phyloP scores from a whole-genome alignment of 2,888 invertebrate genomes.

The Noctuana brunneofusca region DNA sequence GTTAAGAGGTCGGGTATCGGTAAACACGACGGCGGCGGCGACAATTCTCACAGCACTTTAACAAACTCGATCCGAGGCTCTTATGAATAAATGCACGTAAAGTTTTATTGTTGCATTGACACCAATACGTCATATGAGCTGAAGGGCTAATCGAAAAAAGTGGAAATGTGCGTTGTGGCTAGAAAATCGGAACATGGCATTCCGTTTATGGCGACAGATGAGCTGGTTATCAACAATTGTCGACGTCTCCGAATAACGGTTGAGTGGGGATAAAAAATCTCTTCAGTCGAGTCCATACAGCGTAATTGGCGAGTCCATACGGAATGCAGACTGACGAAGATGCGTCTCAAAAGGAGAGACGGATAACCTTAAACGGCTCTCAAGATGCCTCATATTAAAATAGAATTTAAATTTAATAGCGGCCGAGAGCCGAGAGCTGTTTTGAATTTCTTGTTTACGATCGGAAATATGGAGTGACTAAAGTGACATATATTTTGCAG shows the following conservation, averaged over 20 bases:
- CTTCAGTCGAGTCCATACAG: slow-evolving; percentile 61
- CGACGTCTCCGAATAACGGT: slow-evolving; percentile 75
- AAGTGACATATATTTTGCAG: slow-evolving; percentile 3
- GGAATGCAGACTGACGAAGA: slow-evolving; percentile 73
- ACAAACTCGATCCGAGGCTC: slow-evolving; percentile 49
- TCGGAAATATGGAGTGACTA: slow-evolving; percentile 1
- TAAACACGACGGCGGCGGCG: slow-evolving; percentile 52
- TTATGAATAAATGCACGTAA: slow-evolving; percentile 69
- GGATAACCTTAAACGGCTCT: slow-evolving; percentile 59
- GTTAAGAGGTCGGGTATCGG: slow-evolving; percentile 73
- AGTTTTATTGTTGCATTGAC: slow-evolving; percentile 78
- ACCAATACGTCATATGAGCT: slow-evolving; percentile 65
- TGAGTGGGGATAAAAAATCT: slow-evolving; percentile 57
- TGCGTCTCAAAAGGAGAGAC: slow-evolving; percentile 68
- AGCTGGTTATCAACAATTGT: slow-evolving; percentile 73
- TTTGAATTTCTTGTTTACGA: slow-evolving; percentile 41
- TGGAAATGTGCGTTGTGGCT: slow-evolving; percentile 64
- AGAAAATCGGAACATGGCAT: slow-evolving; percentile 75
- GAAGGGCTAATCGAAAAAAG: slow-evolving; percentile 61
- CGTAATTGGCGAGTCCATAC: slow-evolving; percentile 71
- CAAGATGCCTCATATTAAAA: slow-evolving; percentile 64
- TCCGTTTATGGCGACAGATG: slow-evolving; percentile 60
- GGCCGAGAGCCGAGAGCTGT: slow-evolving; percentile 38
- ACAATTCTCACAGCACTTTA: slow-evolving; percentile 49
- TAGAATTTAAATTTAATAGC: slow-evolving; percentile 64